Conservation (phyloP, 2,797 vertebrate species). For the Chrysolophus pictus region DNA sequence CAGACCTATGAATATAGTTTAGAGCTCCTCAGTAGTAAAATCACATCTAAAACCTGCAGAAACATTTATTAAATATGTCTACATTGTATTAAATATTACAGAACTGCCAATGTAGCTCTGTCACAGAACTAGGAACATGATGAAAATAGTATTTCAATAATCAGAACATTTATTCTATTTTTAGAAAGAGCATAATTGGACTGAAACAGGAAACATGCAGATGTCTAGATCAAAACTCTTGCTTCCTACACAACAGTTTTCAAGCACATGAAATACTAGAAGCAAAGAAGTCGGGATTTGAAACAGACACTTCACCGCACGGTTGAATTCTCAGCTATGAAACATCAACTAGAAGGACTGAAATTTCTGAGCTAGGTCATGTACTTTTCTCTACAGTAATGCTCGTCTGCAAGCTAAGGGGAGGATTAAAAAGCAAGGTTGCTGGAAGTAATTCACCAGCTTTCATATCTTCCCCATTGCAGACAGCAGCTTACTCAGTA, state of each 20-base stretch:
- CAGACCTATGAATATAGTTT: not conserved
- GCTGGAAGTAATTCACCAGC: not conserved
- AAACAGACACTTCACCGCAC: not conserved
- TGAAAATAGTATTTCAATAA: slow-evolving; percentile 6
- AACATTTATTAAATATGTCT: not conserved
- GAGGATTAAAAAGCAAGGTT: not conserved
- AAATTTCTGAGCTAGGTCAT: not conserved
- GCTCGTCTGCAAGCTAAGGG: not conserved
- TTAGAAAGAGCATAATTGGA: not conserved
- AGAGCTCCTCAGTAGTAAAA: not conserved
- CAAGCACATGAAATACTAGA: not conserved
- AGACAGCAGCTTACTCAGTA: not conserved
- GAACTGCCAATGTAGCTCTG: not conserved
- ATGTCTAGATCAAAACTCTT: not conserved
- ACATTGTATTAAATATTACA: not conserved
- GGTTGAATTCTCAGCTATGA: not conserved
- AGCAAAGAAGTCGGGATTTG: not conserved
- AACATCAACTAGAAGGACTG: not conserved
- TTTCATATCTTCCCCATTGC: not conserved
- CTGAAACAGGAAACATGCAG: slow-evolving; percentile 30
- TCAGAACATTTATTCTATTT: not conserved
- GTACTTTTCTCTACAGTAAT: not conserved
- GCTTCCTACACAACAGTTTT: not conserved
- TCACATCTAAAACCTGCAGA: not conserved
- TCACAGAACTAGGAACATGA: not conserved